Percentiles rank a stretch among this genome's conserved stretches.
Conservation (phyloP, 64 coral and sea anemone genomes). For the Montipora foliosa region DNA sequence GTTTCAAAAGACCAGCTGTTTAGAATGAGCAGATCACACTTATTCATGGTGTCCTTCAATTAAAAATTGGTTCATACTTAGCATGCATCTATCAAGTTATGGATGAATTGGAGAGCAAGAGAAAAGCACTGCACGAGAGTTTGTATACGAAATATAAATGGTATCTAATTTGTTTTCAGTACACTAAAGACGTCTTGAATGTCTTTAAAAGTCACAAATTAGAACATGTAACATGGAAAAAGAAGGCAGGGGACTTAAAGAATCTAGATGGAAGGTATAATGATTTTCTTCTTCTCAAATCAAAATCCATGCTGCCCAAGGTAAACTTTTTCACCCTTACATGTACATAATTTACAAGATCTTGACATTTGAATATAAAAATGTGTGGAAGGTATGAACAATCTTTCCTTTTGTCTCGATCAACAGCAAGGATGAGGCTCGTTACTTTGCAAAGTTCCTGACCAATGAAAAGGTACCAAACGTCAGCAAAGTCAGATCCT, state of each 20-base stretch:
- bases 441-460: conserved; percentile 94
- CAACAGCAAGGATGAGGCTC: conserved; percentile 72
- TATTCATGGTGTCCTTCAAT: neutral
- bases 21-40: no score
- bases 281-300: neutral
- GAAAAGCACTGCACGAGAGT: no score
- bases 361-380: neutral
- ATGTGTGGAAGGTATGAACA: neutral
- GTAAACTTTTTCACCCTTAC: neutral
- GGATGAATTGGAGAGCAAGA: no score
- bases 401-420: neutral
- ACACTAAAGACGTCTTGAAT: conserved; percentile 83
- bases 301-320: neutral
- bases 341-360: neutral
- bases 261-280: conserved; percentile 44
- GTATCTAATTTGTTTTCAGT: conserved; percentile 45
- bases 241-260: conserved; percentile 72
- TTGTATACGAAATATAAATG: no score
- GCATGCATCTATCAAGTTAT: no score
- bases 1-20: no score
- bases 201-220: conserved; percentile 94
- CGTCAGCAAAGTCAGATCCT: neutral
- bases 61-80: no score
- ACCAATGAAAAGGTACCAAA: conserved; percentile 92
- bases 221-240: conserved; percentile 91